Percentiles rank a stretch among this genome's conserved stretches.
These are phyloP conservation scores for Stramonita haemastoma DNA, from an alignment of 2,888 invertebrate species.

Conservation along the genomic window DNA sequence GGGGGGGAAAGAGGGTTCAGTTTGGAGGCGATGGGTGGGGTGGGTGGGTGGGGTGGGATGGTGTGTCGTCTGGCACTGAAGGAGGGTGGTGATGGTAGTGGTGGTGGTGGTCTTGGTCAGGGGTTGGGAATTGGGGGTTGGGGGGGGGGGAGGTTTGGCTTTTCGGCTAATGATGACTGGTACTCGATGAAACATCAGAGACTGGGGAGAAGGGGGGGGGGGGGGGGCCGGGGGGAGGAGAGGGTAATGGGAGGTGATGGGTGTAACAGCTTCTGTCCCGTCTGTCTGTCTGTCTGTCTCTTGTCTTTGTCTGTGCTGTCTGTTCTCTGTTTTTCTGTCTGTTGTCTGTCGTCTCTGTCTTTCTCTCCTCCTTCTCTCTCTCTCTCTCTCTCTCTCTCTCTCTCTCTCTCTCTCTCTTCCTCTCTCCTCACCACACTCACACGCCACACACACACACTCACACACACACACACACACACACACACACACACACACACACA, in stretches of 20 bases:
- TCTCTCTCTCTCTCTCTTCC: not conserved
- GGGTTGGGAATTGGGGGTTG: not conserved
- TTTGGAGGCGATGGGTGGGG: too few relatives aligned
- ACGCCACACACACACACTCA: not conserved
- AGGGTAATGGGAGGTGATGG: not conserved
- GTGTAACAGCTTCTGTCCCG: not conserved
- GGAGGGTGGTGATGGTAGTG: not conserved
- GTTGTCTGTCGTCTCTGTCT: too few relatives aligned
- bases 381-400: too few relatives aligned
- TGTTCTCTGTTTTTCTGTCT: too few relatives aligned
- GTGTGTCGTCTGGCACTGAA: too few relatives aligned
- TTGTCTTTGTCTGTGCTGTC: too few relatives aligned
- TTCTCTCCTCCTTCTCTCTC: too few relatives aligned
- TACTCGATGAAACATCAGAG: not conserved
- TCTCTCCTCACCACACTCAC: not conserved
- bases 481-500: too few relatives aligned
- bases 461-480: too few relatives aligned
- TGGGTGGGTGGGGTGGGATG: not conserved
- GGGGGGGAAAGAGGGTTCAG: too few relatives aligned
- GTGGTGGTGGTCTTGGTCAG: not conserved
- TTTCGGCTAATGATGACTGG: conserved; percentile 18
- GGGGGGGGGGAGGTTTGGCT: not conserved
- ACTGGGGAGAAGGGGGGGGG: not conserved
- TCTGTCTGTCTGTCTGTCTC: too few relatives aligned
- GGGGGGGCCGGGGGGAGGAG: not conserved